phyloP scores from a whole-genome alignment of 2,797 vertebrate genomes.

The Streptopelia turtur region DNA sequence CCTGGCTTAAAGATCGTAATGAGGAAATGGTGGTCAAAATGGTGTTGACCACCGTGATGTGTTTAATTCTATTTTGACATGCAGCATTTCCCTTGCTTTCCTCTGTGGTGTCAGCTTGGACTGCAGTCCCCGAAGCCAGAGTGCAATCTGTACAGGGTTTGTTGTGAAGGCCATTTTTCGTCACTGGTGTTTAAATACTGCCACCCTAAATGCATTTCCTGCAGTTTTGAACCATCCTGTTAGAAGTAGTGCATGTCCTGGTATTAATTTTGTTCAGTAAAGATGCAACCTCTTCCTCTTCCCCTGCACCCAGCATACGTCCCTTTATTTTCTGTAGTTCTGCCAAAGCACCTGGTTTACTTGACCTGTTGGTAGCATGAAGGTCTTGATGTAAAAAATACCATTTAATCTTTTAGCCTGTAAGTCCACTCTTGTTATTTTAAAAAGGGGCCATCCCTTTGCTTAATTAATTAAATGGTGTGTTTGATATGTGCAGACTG shows the following conservation, averaged over 20 bases:
- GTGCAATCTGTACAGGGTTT: background rate
- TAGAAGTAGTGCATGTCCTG: background rate
- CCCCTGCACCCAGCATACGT: background rate
- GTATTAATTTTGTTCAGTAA: background rate
- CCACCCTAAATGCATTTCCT: background rate
- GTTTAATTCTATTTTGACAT: background rate
- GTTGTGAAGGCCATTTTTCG: background rate
- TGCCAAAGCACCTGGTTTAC: background rate
- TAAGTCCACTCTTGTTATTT: background rate
- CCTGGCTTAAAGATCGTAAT: background rate
- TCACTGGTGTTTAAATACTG: background rate
- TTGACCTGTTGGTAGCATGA: background rate
- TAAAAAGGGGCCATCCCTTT: background rate
- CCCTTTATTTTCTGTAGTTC: background rate
- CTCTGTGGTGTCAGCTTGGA: background rate
- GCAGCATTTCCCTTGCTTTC: background rate
- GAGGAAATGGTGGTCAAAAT: background rate
- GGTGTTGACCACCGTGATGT: background rate
- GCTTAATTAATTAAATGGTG: background rate
- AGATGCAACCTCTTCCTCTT: background rate
- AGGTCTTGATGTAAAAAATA: background rate
- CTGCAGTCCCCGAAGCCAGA: background rate
- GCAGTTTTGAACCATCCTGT: background rate
- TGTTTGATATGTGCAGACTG: background rate
- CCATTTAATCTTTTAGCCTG: background rate